Conservation (phyloP, 2,888 invertebrate genomes). For the Tipula helvola region DNA sequence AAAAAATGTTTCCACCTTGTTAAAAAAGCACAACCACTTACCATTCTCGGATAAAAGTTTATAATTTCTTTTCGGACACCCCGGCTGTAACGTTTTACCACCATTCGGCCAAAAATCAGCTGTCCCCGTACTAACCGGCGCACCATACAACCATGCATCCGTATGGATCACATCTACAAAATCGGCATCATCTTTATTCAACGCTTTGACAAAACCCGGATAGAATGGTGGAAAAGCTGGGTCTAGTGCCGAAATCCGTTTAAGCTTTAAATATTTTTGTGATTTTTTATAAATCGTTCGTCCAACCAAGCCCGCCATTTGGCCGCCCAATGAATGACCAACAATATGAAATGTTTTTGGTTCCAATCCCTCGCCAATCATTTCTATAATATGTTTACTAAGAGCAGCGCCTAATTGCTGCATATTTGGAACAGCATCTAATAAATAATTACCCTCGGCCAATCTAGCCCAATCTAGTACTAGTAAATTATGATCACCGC, state of each 20-base stretch:
- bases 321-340: conserved; percentile 33
- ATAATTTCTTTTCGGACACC: conserved; percentile 26
- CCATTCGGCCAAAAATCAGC: conserved; percentile 36
- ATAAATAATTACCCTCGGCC: conserved; percentile 33
- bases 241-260: conserved; percentile 19
- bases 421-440: conserved; percentile 31
- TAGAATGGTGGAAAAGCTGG: conserved; percentile 20
- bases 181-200: conserved; percentile 33
- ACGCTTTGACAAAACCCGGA: conserved; percentile 12
- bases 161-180: conserved; percentile 51
- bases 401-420: conserved; percentile 15
- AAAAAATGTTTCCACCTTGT: background rate
- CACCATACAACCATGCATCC: conserved; percentile 42
- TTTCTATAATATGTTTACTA: conserved; percentile 23
- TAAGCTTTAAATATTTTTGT: conserved; percentile 20
- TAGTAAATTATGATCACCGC: conserved; percentile 29
- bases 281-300: conserved; percentile 23
- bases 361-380: conserved; percentile 29
- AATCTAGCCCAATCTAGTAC: conserved; percentile 32
- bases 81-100: conserved; percentile 19
- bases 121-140: conserved; percentile 38
- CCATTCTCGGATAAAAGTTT: conserved; percentile 31
- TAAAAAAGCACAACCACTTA: conserved; percentile 13
- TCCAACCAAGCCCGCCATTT: conserved; percentile 30
- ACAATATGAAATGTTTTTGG: conserved; percentile 29